Evolutionary conservation across 2,888 invertebrate species (phyloP).

Genomic region (Patella caerulea): DNA sequence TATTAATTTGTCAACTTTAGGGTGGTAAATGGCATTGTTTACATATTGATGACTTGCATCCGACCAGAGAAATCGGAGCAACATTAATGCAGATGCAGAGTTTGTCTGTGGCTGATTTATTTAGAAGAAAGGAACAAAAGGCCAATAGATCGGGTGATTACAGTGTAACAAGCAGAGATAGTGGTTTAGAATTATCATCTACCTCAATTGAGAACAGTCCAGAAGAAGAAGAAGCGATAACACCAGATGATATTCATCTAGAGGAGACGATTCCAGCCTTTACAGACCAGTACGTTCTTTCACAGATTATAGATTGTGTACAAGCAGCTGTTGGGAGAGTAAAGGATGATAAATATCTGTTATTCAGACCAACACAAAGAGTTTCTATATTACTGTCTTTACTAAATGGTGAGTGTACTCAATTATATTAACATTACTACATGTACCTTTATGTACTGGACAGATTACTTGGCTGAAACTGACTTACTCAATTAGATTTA

Average conservation of each 20-base stretch:
- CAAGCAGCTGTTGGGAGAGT: slow-evolving; percentile 58
- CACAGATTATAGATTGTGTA: slow-evolving; percentile 46
- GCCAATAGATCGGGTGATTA: slow-evolving; percentile 2
- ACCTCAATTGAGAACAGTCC: neutral
- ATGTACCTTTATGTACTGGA: no score
- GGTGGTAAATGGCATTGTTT: slow-evolving; percentile 64
- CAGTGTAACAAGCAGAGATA: slow-evolving; percentile 15
- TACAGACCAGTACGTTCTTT: slow-evolving; percentile 11
- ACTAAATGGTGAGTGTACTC: neutral
- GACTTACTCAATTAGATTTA: no score
- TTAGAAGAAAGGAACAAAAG: slow-evolving; percentile 18
- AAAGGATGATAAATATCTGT: slow-evolving; percentile 41
- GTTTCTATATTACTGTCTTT: slow-evolving; percentile 45
- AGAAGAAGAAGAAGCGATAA: slow-evolving; percentile 11
- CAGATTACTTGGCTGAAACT: no score
- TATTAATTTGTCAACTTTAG: slow-evolving; percentile 32
- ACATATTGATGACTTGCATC: slow-evolving; percentile 64
- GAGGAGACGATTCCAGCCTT: slow-evolving; percentile 21
- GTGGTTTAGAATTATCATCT: neutral
- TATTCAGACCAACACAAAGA: slow-evolving; percentile 47
- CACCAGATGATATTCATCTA: slow-evolving; percentile 23
- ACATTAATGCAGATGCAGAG: slow-evolving; percentile 42
- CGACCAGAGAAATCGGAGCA: slow-evolving; percentile 41
- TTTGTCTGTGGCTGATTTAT: slow-evolving; percentile 40
- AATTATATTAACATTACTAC: neutral